These are phyloP conservation scores for Amiota minor DNA, from an alignment of 2,888 invertebrate species.

Conservation along the genomic window DNA sequence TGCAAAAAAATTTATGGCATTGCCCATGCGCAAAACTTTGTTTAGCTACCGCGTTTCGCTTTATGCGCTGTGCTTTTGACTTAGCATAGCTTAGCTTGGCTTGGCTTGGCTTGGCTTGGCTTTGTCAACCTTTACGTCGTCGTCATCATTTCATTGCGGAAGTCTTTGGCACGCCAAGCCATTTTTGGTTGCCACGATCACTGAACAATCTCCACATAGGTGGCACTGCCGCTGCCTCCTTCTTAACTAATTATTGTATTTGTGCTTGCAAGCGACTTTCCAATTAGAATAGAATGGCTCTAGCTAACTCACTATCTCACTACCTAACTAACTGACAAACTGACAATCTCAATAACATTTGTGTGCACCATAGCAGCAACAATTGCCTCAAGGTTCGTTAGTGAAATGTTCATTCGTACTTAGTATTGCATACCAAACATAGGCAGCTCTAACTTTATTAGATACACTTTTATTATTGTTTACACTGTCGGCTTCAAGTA, in stretches of 20 bases:
- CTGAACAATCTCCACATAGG: conserved; percentile 7
- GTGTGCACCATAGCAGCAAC: not conserved
- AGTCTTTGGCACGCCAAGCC: conserved; percentile 53
- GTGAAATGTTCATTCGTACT: conserved; percentile 40
- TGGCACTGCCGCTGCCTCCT: conserved; percentile 23
- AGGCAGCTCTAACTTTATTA: conserved; percentile 30
- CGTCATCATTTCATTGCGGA: conserved; percentile 49
- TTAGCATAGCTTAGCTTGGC: too few species aligned
- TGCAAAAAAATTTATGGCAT: conserved; percentile 54
- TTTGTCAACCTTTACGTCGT: conserved; percentile 53
- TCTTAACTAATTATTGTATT: conserved; percentile 11
- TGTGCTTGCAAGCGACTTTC: conserved; percentile 52
- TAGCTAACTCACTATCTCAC: conserved; percentile 2
- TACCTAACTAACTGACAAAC: conserved; percentile 38
- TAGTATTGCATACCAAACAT: conserved; percentile 31
- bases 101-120: too few species aligned
- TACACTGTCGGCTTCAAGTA: too few species aligned
- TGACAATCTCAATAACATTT: conserved; percentile 20
- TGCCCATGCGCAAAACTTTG: conserved; percentile 46
- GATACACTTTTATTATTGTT: too few species aligned
- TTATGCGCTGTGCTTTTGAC: conserved; percentile 39
- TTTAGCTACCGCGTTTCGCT: conserved; percentile 38
- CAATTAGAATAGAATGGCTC: conserved; percentile 59
- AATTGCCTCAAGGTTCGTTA: conserved; percentile 46
- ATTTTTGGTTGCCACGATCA: conserved; percentile 50